Base-by-base conservation (phyloP, 2,888 invertebrate genomes). In the Amphipoea lucens region DNA sequence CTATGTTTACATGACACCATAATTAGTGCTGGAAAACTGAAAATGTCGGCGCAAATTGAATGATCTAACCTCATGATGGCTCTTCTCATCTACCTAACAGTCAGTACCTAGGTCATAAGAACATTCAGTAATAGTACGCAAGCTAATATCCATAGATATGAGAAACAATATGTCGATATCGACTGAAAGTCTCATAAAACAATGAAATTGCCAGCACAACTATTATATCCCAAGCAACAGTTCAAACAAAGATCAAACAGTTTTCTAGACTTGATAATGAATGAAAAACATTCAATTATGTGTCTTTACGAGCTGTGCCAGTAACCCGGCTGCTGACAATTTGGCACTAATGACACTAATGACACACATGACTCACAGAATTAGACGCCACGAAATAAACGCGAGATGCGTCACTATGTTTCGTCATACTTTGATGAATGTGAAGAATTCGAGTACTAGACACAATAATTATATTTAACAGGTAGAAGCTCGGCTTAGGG, bases 371-470 rank as follows among this genome's bases (percentile, higher is more conserved):
- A 86, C 5, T 73, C 78, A 85, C 80, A 66, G 70, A 71, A 78
- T 83, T 85, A 85, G 85, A 81, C 75, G 85, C 74, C 85, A 85
- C 68, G 29, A 68, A 69, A 40, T 40, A 60, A 63, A 54, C 36
- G 29, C 12, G 63, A 63, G 17, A 29, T 71, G 36, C 67, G 75
- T 85, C 81, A 83, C n/a, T 7, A 29, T 29, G 20, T 63, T 72
- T 57, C 67, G 54, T 57, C 62, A 71, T 83, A 70, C 17, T 69
- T 65, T 69, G n/a, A 42, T 3, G 29, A 76, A n/a, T 17, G 57
- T 79, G 74, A 81, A 23, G 29, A 65, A 81, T 81, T 62, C 6
- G 40, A 36, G 20, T 78, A 54, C 42, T 12, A 54, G 42, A 60
- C 20, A 14, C 2, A 60, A 1, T 7, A 75, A 17, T 36, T 36